A percentile compares a stretch with the other conserved stretches of the same genome.
phyloP scores from a whole-genome alignment of 2,888 invertebrate genomes.

The Dysmachus trigonus region DNA sequence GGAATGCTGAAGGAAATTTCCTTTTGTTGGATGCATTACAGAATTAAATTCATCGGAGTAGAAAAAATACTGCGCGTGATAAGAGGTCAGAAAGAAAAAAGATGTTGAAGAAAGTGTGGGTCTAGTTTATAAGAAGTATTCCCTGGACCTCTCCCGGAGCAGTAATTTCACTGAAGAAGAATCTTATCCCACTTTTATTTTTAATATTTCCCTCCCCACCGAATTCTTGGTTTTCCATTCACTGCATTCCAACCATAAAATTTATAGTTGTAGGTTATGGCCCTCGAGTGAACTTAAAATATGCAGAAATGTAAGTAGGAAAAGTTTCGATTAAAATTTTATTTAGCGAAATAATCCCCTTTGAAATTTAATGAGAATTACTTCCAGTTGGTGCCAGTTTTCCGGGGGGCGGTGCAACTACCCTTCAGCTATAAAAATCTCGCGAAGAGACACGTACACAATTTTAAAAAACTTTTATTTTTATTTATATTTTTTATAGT shows the following conservation, averaged over 20 bases:
- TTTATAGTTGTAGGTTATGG: constrained; percentile 17
- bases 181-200: background rate
- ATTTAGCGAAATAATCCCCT: background rate
- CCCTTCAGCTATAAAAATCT: background rate
- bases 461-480: background rate
- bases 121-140: background rate
- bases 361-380: background rate
- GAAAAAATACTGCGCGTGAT: background rate
- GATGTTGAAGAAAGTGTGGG: background rate
- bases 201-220: background rate
- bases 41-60: background rate
- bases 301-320: background rate
- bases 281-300: background rate
- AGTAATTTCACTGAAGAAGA: background rate
- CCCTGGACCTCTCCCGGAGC: background rate
- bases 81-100: background rate
- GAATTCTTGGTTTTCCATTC: constrained; percentile 17
- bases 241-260: constrained; percentile 17
- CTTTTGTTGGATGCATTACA: constrained; percentile 4
- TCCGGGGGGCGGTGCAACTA: background rate
- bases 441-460: background rate
- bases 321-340: constrained; percentile 10
- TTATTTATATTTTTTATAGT: background rate
- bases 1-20: background rate
- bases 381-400: background rate